Evolutionary conservation across 2,113 vertebrate species (phyloP), one percentile per base, ranked within the genome.

Genomic region (Xenopus laevis): DNA sequence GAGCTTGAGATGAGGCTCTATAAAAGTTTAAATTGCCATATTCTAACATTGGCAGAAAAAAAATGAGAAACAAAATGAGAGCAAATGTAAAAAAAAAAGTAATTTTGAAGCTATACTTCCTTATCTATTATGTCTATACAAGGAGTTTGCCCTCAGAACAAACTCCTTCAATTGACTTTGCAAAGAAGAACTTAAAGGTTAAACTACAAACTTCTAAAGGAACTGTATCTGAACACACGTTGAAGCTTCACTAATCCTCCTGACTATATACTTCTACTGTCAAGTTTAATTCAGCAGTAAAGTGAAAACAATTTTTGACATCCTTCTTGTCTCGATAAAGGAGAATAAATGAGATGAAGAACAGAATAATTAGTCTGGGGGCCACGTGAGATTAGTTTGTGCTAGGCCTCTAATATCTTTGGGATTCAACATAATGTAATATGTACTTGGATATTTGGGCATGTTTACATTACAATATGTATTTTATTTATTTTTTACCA

Each of bases 401-500:
- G 30, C 30, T 68, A 75, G 68, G 73, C 65, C 73, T 75, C 65
- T 75, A 60, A 68, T 75, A 75, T 68, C 65, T 69, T 65, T 63
- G 73, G 58, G 57, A 62, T 40, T 69, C 68, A 68, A 74, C 66
- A 52, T 68, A 65, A 68, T 75, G 73, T 55, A 45, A 75, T 75
- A 65, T 62, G 68, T 75, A 75, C 73, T 62, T 75, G 73, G 68
- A 75, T 75, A 75, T 75, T 75, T 61, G 46, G 61, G 58, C 73
- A 63, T 68, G 65, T 75, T 75, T 75, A 75, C 66, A 75, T 46
- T 75, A 75, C 66, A 75, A 58, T 69, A 68, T 69, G 73, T 68
- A 75, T 59, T 75, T 68, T 58, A 63, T 75, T 68, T n/a, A n/a
- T n/a, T n/a, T n/a, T n/a, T n/a, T n/a, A 75, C 68, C 68, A 69